Percentiles rank a stretch among this genome's conserved stretches.
Evolutionary conservation across 2,113 vertebrate genomes (phyloP).

Genomic region (Nyctereutes procyonoides): DNA sequence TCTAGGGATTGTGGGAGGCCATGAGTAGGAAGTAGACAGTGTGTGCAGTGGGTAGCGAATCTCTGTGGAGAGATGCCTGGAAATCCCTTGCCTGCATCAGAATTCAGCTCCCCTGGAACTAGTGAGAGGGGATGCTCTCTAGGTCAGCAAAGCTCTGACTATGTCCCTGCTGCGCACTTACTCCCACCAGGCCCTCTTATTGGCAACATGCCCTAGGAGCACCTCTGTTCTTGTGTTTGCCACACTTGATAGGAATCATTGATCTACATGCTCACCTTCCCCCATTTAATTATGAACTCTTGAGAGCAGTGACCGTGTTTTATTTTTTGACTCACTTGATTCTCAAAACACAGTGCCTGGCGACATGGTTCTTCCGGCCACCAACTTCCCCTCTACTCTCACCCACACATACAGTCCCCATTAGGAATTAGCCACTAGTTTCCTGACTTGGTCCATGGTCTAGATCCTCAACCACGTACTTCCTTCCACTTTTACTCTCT

Average conservation of each 20-base stretch:
- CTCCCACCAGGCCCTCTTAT: background rate
- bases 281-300: background rate
- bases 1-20: background rate
- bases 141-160: background rate
- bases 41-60: background rate
- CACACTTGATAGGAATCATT: background rate
- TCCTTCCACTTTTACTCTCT: background rate
- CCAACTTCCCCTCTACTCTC: accelerated
- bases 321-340: background rate
- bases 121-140: background rate
- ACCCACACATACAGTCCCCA: background rate
- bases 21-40: background rate
- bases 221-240: background rate
- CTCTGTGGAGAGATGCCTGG: background rate
- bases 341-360: background rate
- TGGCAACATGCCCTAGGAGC: background rate
- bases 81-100: background rate
- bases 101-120: background rate
- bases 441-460: background rate
- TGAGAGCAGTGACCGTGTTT: background rate
- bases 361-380: background rate
- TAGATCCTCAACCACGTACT: background rate
- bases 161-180: background rate
- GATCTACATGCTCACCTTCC: background rate
- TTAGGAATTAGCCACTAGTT: no score